Evolutionary conservation across 1,140 invertebrate genomes (phyloP).

Genomic region (Platyura marginata): DNA sequence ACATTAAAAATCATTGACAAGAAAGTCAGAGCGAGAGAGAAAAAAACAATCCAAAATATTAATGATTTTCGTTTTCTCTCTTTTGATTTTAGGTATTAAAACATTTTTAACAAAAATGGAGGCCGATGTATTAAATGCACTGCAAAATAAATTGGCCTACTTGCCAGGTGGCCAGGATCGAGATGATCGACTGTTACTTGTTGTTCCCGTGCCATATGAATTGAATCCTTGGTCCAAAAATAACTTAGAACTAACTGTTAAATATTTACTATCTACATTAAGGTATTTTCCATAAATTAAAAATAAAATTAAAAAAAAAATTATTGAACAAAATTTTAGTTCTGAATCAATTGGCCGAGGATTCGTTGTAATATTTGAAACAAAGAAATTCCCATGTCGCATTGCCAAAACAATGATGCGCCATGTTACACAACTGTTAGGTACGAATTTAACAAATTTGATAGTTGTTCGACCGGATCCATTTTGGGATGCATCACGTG

Average conservation of each 20-base stretch:
- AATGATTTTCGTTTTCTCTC: background rate
- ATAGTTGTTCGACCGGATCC: conserved; percentile 46
- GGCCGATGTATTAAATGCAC: conserved; percentile 27
- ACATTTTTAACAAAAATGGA: conserved; percentile 14
- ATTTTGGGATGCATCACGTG: conserved; percentile 54
- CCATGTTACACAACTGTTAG: conserved; percentile 29
- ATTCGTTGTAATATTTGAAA: conserved; percentile 43
- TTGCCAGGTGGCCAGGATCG: conserved; percentile 44
- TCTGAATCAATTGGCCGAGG: conserved; percentile 27
- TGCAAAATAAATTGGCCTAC: conserved; percentile 33
- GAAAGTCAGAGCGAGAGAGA: no score
- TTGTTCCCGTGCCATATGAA: conserved; percentile 39
- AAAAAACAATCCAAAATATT: no score
- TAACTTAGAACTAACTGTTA: conserved; percentile 31
- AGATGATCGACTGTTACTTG: conserved; percentile 37
- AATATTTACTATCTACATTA: conserved; percentile 39
- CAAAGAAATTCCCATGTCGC: conserved; percentile 39
- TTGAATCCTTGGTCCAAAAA: conserved; percentile 28
- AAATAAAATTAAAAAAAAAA: no score
- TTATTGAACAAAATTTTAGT: no score
- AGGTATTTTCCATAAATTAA: conserved; percentile 23
- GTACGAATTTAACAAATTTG: conserved; percentile 30
- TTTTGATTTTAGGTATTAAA: background rate
- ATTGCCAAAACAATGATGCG: conserved; percentile 39
- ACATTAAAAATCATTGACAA: no score